These are phyloP conservation scores for Stomatorhinus ivindoensis DNA, from an alignment of 2,113 vertebrate genomes.

Conservation along the genomic window DNA sequence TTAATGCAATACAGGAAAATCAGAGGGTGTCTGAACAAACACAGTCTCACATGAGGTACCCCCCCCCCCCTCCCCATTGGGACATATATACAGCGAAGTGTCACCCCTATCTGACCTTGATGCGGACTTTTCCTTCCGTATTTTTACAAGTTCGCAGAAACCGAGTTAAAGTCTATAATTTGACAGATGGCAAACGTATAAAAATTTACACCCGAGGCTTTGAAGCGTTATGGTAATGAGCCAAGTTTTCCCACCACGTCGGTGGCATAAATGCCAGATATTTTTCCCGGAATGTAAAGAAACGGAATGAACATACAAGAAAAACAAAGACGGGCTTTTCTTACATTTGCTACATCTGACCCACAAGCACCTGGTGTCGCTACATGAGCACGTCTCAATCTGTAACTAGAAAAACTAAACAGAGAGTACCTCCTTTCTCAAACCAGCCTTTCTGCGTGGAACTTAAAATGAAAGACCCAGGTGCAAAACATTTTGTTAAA, in stretches of 20 bases:
- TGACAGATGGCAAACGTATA: conserved; percentile 1
- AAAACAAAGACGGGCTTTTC: background rate
- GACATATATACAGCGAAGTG: background rate
- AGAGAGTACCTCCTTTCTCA: background rate
- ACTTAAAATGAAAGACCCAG: background rate
- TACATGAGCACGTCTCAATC: background rate
- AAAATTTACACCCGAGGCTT: background rate
- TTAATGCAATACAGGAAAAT: background rate
- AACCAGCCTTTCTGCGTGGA: background rate
- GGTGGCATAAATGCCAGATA: background rate
- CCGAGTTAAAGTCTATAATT: background rate
- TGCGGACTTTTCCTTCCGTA: background rate
- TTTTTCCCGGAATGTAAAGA: background rate
- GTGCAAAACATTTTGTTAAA: background rate
- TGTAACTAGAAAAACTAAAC: background rate
- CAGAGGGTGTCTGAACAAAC: background rate
- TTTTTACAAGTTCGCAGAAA: background rate
- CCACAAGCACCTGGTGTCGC: background rate
- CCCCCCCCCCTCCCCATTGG: background rate
- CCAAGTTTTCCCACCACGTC: background rate
- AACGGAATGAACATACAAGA: background rate
- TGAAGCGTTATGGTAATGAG: background rate
- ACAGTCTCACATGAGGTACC: background rate
- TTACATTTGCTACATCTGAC: background rate
- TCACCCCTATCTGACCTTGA: background rate